phyloP scores from a whole-genome alignment of 2,113 vertebrate genomes.

The Myxocyprinus asiaticus region DNA sequence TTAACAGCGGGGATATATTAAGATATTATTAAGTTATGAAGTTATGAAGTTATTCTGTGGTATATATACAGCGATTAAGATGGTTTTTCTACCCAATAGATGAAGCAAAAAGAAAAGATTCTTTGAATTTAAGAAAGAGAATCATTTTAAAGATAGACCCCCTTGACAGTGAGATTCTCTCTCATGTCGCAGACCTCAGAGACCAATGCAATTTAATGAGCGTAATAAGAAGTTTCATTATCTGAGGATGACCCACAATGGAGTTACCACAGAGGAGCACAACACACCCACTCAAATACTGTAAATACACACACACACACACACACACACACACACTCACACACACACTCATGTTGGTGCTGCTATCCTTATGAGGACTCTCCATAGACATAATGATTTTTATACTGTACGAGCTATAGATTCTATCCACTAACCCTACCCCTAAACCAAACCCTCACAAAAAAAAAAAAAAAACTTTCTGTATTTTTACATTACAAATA shows the following conservation, averaged over 20 bases:
- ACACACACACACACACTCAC: no score
- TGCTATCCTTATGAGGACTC: no score
- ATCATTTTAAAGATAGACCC: slow-evolving; percentile 23
- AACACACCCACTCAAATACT: slow-evolving; percentile 15
- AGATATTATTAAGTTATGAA: no score
- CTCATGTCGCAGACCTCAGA: slow-evolving; percentile 26
- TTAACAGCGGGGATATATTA: no score
- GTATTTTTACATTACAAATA: no score
- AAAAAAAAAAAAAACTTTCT: no score
- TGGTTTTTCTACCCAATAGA: neutral
- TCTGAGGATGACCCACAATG: slow-evolving; percentile 34
- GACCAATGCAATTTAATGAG: slow-evolving; percentile 38
- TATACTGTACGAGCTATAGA: no score
- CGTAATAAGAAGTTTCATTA: slow-evolving; percentile 43
- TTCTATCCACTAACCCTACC: no score
- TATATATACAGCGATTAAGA: neutral
- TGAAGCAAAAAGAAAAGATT: neutral
- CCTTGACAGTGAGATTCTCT: slow-evolving; percentile 1
- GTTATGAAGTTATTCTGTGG: neutral
- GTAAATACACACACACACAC: slow-evolving; percentile 13
- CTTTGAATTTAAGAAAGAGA: slow-evolving; percentile 18
- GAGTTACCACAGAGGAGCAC: slow-evolving; percentile 19
- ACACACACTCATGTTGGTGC: no score
- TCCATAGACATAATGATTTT: no score
- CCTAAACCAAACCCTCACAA: no score